Conservation (phyloP, 1,140 invertebrate species). For the Rhynchophorus ferrugineus region DNA sequence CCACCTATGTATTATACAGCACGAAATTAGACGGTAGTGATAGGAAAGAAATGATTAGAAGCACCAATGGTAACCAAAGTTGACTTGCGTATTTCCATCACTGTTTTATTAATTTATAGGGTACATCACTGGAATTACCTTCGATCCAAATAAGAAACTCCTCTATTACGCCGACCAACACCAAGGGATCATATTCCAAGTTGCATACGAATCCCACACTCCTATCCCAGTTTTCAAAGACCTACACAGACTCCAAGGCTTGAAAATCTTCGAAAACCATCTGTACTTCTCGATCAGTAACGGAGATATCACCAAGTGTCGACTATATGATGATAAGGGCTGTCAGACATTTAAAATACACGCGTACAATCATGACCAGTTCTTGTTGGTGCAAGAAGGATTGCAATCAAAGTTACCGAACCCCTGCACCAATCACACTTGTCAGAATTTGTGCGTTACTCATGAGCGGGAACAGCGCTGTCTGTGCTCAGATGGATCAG, state of each 20-base stretch:
- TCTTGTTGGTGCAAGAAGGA: conserved; percentile 48
- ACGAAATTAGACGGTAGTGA: conserved; percentile 58
- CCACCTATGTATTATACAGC: conserved; percentile 49
- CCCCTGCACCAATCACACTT: conserved; percentile 43
- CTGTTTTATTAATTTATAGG: conserved; percentile 29
- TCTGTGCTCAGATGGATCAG: conserved; percentile 47
- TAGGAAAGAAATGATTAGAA: conserved; percentile 36
- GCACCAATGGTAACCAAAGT: conserved; percentile 19
- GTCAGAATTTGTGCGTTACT: conserved; percentile 49
- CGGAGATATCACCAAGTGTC: conserved; percentile 47
- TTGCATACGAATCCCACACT: conserved; percentile 56
- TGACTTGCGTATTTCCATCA: neutral
- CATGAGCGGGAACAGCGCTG: conserved; percentile 43
- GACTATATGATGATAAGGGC: conserved; percentile 30
- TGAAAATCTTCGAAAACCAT: conserved; percentile 55
- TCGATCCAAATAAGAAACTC: conserved; percentile 55
- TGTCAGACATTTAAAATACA: conserved; percentile 23
- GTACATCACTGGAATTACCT: conserved; percentile 57
- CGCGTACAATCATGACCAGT: conserved; percentile 43
- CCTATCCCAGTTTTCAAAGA: conserved; percentile 43
- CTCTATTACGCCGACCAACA: conserved; percentile 65
- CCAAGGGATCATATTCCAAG: conserved; percentile 51
- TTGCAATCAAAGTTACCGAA: conserved; percentile 45
- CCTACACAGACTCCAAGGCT: conserved; percentile 40
- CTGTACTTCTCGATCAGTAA: conserved; percentile 49